Evolutionary conservation across 2,797 vertebrate species (phyloP).

Genomic region (Halcyon leucocephala): DNA sequence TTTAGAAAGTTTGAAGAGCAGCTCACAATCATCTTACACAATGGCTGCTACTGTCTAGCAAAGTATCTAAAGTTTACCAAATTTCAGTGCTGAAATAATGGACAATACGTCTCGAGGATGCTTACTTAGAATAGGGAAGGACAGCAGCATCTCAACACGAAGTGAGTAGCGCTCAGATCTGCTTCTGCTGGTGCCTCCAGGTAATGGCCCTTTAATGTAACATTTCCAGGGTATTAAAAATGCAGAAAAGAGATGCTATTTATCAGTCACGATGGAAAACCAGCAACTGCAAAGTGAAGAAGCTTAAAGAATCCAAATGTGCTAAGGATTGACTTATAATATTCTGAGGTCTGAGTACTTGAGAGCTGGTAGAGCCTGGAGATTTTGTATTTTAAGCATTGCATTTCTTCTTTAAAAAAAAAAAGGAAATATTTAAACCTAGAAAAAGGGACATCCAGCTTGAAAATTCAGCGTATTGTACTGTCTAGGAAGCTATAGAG

Average conservation of each 20-base stretch:
- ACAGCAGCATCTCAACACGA: background rate
- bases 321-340: background rate
- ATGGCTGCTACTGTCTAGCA: background rate
- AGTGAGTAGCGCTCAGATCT: background rate
- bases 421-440: background rate
- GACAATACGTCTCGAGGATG: background rate
- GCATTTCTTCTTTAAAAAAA: background rate
- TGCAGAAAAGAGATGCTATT: background rate
- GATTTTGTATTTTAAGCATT: background rate
- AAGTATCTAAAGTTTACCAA: background rate
- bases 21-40: background rate
- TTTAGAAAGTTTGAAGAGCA: background rate
- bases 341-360: background rate
- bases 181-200: background rate
- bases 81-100: background rate
- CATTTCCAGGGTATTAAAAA: background rate
- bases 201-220: background rate
- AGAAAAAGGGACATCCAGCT: background rate
- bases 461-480: too few species aligned
- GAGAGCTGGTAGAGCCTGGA: background rate
- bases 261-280: background rate
- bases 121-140: background rate
- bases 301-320: background rate
- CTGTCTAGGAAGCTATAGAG: too few species aligned
- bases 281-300: fast-evolving